Percentiles rank a stretch among this genome's conserved stretches.
Evolutionary conservation across 2,797 vertebrate genomes (phyloP).

Genomic region (Hyperoplus immaculatus): DNA sequence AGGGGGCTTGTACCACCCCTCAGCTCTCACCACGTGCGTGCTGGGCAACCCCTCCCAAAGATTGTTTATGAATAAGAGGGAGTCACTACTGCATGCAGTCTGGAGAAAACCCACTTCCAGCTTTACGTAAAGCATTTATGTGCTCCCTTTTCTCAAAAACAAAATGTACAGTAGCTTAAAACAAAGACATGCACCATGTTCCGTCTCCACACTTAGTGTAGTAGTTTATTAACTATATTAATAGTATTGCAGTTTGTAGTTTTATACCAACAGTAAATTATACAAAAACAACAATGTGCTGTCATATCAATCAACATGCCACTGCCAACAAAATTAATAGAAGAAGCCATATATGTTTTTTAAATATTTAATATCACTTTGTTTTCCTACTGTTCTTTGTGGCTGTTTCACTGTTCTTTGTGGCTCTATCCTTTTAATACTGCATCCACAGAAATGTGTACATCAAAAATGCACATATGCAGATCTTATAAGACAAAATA

Average conservation of each 20-base stretch:
- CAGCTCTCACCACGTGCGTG: conserved; percentile 84
- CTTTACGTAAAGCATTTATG: background rate
- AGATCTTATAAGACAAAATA: background rate
- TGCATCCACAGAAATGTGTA: background rate
- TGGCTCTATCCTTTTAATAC: background rate
- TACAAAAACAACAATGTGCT: background rate
- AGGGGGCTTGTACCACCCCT: conserved; percentile 49
- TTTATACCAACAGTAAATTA: background rate
- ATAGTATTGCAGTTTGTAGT: background rate
- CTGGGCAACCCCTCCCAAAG: conserved; percentile 85
- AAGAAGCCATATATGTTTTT: background rate
- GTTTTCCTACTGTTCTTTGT: background rate
- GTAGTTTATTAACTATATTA: background rate
- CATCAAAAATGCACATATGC: background rate
- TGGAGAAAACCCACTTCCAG: background rate
- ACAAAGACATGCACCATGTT: background rate
- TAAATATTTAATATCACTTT: background rate
- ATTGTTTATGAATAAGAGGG: conserved; percentile 64
- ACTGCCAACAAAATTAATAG: background rate
- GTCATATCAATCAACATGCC: background rate
- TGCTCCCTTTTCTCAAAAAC: background rate
- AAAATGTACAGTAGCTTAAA: background rate
- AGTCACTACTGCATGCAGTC: conserved; percentile 24
- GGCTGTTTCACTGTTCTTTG: background rate
- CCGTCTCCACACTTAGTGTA: background rate